Conservation (phyloP, 2,113 vertebrate genomes). For the Notarius quadriscutis region DNA sequence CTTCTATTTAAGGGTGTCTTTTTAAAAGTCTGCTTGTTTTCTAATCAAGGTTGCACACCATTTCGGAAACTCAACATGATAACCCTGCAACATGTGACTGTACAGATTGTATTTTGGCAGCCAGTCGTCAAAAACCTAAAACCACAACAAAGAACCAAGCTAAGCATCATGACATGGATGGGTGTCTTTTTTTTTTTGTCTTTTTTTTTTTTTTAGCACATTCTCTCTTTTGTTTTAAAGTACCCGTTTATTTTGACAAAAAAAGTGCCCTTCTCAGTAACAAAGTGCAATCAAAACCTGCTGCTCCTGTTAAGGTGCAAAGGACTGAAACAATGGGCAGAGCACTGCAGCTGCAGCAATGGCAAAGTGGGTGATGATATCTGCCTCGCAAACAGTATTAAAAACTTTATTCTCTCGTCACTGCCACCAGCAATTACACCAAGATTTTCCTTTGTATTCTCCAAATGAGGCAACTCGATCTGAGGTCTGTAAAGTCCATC, state of each 20-base stretch:
- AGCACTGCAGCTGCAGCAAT: constrained; percentile 51
- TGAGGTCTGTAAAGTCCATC: constrained; percentile 18
- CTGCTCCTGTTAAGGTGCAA: constrained; percentile 71
- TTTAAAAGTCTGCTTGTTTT: constrained; percentile 36
- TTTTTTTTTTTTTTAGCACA: constrained; percentile 54
- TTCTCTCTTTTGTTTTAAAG: constrained; percentile 69
- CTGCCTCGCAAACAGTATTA: constrained; percentile 30
- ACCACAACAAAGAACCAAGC: constrained; percentile 41
- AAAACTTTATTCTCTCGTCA: not conserved
- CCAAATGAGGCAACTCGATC: constrained; percentile 15
- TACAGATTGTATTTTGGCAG: constrained; percentile 66
- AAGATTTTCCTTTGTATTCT: not conserved
- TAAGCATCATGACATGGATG: constrained; percentile 53
- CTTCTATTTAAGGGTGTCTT: constrained; percentile 49
- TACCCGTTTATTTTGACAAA: constrained; percentile 76
- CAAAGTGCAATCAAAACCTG: constrained; percentile 77
- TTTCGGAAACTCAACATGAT: constrained; percentile 42
- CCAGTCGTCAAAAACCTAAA: constrained; percentile 62
- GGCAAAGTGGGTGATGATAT: constrained; percentile 41
- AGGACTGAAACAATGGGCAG: constrained; percentile 56
- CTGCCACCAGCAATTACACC: constrained; percentile 22
- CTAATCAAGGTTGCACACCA: constrained; percentile 48
- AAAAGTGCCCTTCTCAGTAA: constrained; percentile 74
- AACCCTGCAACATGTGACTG: constrained; percentile 42
- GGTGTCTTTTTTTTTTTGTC: constrained; percentile 26